A percentile compares a stretch with the other conserved stretches of the same genome.
These are phyloP conservation scores for Dryococelus australis DNA, from an alignment of 2,888 invertebrate species.

Conservation along the genomic window DNA sequence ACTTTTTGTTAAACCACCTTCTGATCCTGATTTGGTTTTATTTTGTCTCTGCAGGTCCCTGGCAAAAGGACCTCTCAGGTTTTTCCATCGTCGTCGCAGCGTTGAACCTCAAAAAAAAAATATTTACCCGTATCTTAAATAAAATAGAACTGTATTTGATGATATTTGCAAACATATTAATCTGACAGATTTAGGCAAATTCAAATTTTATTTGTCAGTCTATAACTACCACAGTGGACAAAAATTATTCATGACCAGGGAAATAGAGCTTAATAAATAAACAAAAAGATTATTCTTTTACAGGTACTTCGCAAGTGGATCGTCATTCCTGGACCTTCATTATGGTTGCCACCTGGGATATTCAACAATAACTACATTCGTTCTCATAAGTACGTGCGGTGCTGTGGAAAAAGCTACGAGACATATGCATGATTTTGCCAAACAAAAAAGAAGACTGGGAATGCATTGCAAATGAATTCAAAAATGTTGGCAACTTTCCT, in stretches of 20 bases:
- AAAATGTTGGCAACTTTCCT: slow-evolving; percentile 49
- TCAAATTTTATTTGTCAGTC: too few relatives aligned
- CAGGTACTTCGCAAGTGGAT: slow-evolving; percentile 22
- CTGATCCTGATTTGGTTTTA: slow-evolving; percentile 44
- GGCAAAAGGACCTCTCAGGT: slow-evolving; percentile 46
- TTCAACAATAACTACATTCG: slow-evolving; percentile 46
- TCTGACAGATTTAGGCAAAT: too few relatives aligned
- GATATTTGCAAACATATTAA: too few relatives aligned
- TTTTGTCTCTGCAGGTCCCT: slow-evolving; percentile 41
- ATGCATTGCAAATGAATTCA: slow-evolving; percentile 48
- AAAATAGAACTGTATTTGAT: too few relatives aligned
- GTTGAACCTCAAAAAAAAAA: slow-evolving; percentile 44
- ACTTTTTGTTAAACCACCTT: slow-evolving; percentile 46
- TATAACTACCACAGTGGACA: too few relatives aligned
- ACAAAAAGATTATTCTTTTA: slow-evolving; percentile 32
- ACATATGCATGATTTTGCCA: slow-evolving; percentile 36
- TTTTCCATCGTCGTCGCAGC: slow-evolving; percentile 49
- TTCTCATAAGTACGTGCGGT: slow-evolving; percentile 47
- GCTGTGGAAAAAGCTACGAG: slow-evolving; percentile 44
- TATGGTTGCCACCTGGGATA: slow-evolving; percentile 48
- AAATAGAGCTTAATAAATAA: too few relatives aligned
- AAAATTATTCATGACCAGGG: too few relatives aligned
- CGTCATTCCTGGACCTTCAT: slow-evolving; percentile 49
- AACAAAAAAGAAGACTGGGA: slow-evolving; percentile 42
- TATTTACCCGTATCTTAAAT: slow-evolving; percentile 33